These are phyloP conservation scores for Paramacrobiotus metropolitanus DNA, from an alignment of 1,140 invertebrate species.

Conservation along the genomic window DNA sequence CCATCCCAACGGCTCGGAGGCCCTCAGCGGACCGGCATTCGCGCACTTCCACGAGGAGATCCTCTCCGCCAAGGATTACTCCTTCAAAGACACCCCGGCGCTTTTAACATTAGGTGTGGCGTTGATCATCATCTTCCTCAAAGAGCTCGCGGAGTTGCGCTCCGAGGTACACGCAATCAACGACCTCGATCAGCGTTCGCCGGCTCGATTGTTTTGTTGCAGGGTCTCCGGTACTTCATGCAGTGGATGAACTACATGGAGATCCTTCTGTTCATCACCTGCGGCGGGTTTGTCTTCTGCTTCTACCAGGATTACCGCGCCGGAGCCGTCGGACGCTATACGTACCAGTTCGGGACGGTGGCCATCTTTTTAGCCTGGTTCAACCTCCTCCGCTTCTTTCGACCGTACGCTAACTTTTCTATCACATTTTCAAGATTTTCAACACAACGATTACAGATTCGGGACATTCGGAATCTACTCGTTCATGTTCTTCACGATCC, in stretches of 20 bases:
- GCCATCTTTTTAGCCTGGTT: slow-evolving; percentile 2
- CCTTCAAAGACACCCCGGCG: background rate
- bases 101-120: background rate
- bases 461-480: slow-evolving; percentile 2
- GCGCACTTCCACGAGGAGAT: background rate
- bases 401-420: background rate
- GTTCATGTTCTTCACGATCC: background rate
- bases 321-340: background rate
- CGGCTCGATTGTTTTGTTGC: background rate
- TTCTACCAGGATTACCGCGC: background rate
- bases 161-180: background rate
- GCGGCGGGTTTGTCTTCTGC: background rate
- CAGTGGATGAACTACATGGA: background rate
- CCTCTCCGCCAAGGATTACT: background rate
- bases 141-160: background rate
- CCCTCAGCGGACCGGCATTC: background rate
- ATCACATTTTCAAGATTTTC: background rate
- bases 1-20: background rate
- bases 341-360: background rate
- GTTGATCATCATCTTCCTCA: background rate
- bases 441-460: background rate
- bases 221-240: background rate
- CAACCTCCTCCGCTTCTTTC: slow-evolving; percentile 1
- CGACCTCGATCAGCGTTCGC: background rate
- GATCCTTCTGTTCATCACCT: background rate